These are phyloP conservation scores for Scaptomyza cyrtandrae DNA, from an alignment of 2,888 invertebrate species.

Conservation along the genomic window DNA sequence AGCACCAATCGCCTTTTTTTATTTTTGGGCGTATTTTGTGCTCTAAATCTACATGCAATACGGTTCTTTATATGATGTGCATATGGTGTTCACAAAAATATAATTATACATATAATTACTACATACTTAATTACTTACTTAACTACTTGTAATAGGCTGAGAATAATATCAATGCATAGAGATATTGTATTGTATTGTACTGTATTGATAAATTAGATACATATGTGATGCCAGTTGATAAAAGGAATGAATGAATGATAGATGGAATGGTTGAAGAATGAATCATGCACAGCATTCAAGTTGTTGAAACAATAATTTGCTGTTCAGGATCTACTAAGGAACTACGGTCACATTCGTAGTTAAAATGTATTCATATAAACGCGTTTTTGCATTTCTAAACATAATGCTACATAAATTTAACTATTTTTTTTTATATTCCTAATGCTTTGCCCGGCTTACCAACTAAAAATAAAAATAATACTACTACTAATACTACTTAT, in stretches of 20 bases:
- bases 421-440: slow-evolving; percentile 67
- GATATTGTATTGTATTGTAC: slow-evolving; percentile 32
- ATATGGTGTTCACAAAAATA: background rate
- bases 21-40: slow-evolving; percentile 35
- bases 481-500: slow-evolving; percentile 26
- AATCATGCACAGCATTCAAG: slow-evolving; percentile 47
- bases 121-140: slow-evolving; percentile 2
- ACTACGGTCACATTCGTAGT: slow-evolving; percentile 55
- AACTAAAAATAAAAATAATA: slow-evolving; percentile 46
- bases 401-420: slow-evolving; percentile 57
- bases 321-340: slow-evolving; percentile 45
- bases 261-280: slow-evolving; percentile 15
- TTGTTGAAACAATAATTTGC: slow-evolving; percentile 26
- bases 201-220: too few species aligned
- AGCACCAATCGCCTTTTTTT: slow-evolving; percentile 38
- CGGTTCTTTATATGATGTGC: background rate
- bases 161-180: slow-evolving; percentile 13
- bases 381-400: slow-evolving; percentile 41
- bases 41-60: background rate
- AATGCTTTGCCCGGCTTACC: slow-evolving; percentile 84
- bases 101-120: background rate
- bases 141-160: slow-evolving; percentile 25
- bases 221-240: slow-evolving; percentile 10
- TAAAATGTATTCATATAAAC: slow-evolving; percentile 25
- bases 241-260: slow-evolving; percentile 5